Evolutionary conservation across 1,140 invertebrate genomes (phyloP).

Genomic region (Gryllus bimaculatus): DNA sequence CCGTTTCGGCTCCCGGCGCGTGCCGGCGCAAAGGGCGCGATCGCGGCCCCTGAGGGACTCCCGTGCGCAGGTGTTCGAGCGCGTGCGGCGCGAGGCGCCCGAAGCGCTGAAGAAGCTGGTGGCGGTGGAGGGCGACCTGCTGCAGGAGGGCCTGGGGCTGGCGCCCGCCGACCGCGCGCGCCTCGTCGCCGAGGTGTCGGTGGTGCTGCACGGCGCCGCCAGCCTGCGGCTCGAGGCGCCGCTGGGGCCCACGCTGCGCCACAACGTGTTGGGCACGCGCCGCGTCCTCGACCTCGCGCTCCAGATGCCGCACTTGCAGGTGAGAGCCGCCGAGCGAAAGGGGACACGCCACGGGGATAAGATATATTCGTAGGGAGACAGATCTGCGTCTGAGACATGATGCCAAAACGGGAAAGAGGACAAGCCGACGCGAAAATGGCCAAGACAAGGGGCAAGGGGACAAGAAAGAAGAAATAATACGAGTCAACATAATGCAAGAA

Average conservation of each 20-base stretch:
- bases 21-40: too few species aligned
- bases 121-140: slow-evolving; percentile 38
- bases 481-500: too few species aligned
- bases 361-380: too few species aligned
- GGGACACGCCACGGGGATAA: too few species aligned
- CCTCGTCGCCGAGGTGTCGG: slow-evolving; percentile 40
- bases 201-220: slow-evolving; percentile 57
- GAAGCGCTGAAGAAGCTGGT: slow-evolving; percentile 39
- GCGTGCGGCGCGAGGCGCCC: slow-evolving; percentile 26
- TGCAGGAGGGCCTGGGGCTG: slow-evolving; percentile 25
- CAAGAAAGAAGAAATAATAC: too few species aligned
- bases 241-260: slow-evolving; percentile 20
- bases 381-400: too few species aligned
- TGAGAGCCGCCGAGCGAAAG: background rate
- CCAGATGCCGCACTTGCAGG: slow-evolving; percentile 30
- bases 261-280: slow-evolving; percentile 32
- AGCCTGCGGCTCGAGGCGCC: slow-evolving; percentile 34
- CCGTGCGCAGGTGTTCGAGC: slow-evolving; percentile 33
- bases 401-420: too few species aligned
- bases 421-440: too few species aligned
- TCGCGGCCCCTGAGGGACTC: background rate
- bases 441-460: too few species aligned
- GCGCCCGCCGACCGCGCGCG: background rate
- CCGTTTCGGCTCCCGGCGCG: too few species aligned
- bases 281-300: slow-evolving; percentile 28